Percentiles rank a stretch among this genome's conserved stretches.
These are phyloP conservation scores for Sinentomon sp. DNA, from an alignment of 2,888 invertebrate genomes.

Conservation along the genomic window DNA sequence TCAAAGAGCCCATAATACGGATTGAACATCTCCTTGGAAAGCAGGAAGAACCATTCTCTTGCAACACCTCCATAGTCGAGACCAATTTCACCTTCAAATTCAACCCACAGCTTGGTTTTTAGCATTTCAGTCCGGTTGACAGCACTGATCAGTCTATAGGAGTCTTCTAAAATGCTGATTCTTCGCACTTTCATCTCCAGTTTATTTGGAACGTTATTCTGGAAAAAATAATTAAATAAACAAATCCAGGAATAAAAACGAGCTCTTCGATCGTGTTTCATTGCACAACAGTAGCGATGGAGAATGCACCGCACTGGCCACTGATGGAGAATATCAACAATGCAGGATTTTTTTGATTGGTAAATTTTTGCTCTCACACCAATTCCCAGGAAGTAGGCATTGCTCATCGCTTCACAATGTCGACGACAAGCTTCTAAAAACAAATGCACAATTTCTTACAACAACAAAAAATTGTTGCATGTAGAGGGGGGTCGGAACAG, in stretches of 20 bases:
- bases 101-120: conserved; percentile 94
- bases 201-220: conserved; percentile 90
- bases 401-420: too few species aligned
- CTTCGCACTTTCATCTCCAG: conserved; percentile 79
- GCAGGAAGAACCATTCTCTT: conserved; percentile 92
- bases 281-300: too few species aligned
- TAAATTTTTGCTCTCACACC: too few species aligned
- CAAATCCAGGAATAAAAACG: not conserved
- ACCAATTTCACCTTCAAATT: conserved; percentile 92
- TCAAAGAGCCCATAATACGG: conserved; percentile 98
- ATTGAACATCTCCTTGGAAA: conserved; percentile 99
- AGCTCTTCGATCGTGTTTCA: not conserved
- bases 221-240: conserved; percentile 20
- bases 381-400: too few species aligned
- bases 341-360: too few species aligned
- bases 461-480: too few species aligned
- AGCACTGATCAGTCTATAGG: conserved; percentile 76
- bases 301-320: too few species aligned
- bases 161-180: conserved; percentile 80
- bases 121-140: conserved; percentile 70
- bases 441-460: too few species aligned
- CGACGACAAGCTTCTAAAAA: too few species aligned
- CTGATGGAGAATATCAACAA: too few species aligned
- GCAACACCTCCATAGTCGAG: conserved; percentile 88
- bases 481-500: too few species aligned